Evolutionary conservation across 2,797 vertebrate species (phyloP), one percentile per base, ranked within the genome.

Genomic region (Amblyraja radiata): DNA sequence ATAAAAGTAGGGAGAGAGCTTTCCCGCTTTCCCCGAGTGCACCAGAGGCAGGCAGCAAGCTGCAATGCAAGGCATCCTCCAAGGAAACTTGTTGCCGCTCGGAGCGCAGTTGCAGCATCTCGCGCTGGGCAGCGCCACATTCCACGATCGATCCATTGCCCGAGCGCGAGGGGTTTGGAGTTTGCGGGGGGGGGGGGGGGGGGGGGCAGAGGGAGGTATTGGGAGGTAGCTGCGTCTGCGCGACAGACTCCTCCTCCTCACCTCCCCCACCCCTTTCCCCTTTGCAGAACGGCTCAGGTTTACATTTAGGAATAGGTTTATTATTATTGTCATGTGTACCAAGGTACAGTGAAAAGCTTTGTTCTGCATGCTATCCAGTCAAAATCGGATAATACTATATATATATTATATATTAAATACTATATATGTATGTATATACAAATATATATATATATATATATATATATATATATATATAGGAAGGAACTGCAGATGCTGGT

Each of bases 121-220:
- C 84, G n/a, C 84, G n/a, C 63, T 88, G 84, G 61, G n/a, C 84
- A 68, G 84, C 84, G 84, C 84, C 84, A 88, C 61, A 88, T 63
- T 88, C 63, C n/a, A 68, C 84, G 61, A 68, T 88, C 61, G 61
- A 68, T 39, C 84, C 84, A 88, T 88, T 68, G 84, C 32, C 84
- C 84, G 6, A 18, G 28, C 28, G 83, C 83, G 32, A 63, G 58
- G 23, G 71, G 71, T 74, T 74, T 74, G 71, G 71, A 74, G 18
- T 74, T 2, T 3, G 21, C 5, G 71, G 71, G 6, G 18, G 71
- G 21, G 71, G 21, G 71, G 23, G 83, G 25, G 11, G 5, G 54
- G 1, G 54, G 58, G 58, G 11, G 83, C 21, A 25, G 1, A 16
- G 58, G 1, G 81, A 68, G 11, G 10, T 11, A 74, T 16, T 16